Evolutionary conservation across 2,113 vertebrate species (phyloP), one percentile per base, ranked within the genome.

Genomic region (Syngnathus scovelli): DNA sequence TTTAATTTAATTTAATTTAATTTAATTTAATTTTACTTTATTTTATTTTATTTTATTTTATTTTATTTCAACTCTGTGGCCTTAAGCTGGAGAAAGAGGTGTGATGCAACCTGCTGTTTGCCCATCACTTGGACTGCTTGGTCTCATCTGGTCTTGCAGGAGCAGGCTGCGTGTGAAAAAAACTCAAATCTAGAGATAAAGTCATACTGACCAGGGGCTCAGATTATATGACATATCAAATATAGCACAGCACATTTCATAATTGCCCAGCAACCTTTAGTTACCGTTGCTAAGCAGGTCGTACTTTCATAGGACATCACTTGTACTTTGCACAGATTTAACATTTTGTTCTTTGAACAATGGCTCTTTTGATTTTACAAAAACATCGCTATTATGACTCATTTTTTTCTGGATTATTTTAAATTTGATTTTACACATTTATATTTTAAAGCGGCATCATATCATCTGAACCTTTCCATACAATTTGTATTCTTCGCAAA

Each of bases 71-170:
- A 76, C 76, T 39, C 69, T 19, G 19, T 13, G 65, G 63, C 72
- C 62, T 44, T 5, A 54, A 46, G 78, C 68, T 48, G 61, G 64
- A 19, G 59, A 69, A 74, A n/a, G 78, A 86, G 79, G 86, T 86
- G 85, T 70, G 79, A 87, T 82, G 11, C 75, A 37, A 75, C 81
- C 81, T 12, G 36, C 78, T 76, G 81, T 58, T 67, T 41, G 36
- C 36, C 39, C 62, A 56, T 70, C 16, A 27, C 68, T 70, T 71
- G 64, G 27, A 55, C 72, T 78, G 81, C 84, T 80, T 67, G 81
- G 80, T 80, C 83, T 85, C 85, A 84, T 86, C 85, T 89, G 85
- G 79, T 78, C 71, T 56, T 59, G 73, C 73, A 69, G 27, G 27
- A 33, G 75, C 69, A 49, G 77, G 77, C 79, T 46, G 67, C 49